Base-by-base conservation (phyloP, 2,113 vertebrate genomes). In the Ptychochromis oligacanthus region DNA sequence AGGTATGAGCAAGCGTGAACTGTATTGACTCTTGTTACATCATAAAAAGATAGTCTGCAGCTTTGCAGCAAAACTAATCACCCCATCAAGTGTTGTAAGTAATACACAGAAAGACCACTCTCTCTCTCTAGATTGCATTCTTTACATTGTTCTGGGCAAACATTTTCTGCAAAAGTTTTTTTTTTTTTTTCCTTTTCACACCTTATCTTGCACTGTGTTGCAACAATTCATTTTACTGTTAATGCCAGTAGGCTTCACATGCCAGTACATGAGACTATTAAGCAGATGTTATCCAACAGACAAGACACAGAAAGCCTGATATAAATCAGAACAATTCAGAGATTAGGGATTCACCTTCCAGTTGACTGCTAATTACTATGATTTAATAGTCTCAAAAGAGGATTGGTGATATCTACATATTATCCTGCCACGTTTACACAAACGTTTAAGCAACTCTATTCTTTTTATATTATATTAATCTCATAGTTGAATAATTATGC, bases 401-500 rank as follows among this genome's bases (percentile, higher is more conserved):
- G 26, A 8, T 31, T 52, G 24, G 4, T 52, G 65, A 70, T 52
- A 52, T 70, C 24, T 52, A 26, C 17, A 52, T 1, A 31, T 52
- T 31, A 11, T 72, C 46, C 43, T 52, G 43, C 28, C 43, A 49
- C 0, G 2, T 52, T 70, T 52, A 28, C 24, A 70, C 40, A 28
- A 3, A 13, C 43, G 65, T 70, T 70, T 52, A 52, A 4, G 26
- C 0, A 0, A 52, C 24, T 52, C 49, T 31, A 31, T 70, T 70
- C 13, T 40, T 6, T 6, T 13, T 13, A 52, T 31, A 31, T 7
- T n/a, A 31, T 31, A 24, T 31, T 52, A 31, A 31, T 31, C 28
- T 31, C 0, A 0, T 24, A 31, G 0, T 52, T 52, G 28, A 20
- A 3, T 52, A 9, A 72, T 72, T 72, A 52, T 72, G 18, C 0